These are phyloP conservation scores for Conus ventricosus DNA, from an alignment of 1,140 invertebrate species.

Conservation along the genomic window DNA sequence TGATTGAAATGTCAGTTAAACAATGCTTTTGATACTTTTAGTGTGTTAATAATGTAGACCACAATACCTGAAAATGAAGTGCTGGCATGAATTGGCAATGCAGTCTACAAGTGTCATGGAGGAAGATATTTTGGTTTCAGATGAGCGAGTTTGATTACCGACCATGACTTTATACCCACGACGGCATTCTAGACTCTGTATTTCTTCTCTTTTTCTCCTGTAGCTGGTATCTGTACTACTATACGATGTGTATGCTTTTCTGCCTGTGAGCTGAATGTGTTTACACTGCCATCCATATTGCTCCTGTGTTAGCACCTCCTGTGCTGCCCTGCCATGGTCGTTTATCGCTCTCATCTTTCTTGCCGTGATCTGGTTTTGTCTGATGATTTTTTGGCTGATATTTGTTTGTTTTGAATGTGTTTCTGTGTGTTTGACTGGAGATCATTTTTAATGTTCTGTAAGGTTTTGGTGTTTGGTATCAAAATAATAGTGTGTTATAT, in stretches of 20 bases:
- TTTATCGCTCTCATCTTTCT: background rate
- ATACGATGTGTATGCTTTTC: background rate
- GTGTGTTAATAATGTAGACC: too few species aligned
- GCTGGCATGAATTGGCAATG: background rate
- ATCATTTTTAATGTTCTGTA: too few species aligned
- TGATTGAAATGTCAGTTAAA: too few species aligned
- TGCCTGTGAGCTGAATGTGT: background rate
- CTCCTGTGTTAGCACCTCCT: background rate
- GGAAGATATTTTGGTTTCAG: constrained; percentile 4
- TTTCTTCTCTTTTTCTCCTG: background rate
- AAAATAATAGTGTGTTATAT: too few species aligned
- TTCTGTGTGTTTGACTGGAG: too few species aligned
- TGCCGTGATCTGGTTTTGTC: background rate
- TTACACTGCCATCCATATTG: background rate
- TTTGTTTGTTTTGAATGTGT: too few species aligned
- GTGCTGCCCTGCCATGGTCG: background rate
- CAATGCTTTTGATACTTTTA: background rate
- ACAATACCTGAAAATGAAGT: too few species aligned
- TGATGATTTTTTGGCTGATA: too few species aligned
- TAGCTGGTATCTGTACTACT: background rate
- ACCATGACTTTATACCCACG: background rate
- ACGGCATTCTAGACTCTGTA: constrained; percentile 10
- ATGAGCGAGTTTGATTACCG: constrained; percentile 4
- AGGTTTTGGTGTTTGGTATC: too few species aligned
- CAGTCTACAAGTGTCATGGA: background rate